Base-by-base conservation (phyloP, 2,113 vertebrate genomes). In the Amphilophus citrinellus region DNA sequence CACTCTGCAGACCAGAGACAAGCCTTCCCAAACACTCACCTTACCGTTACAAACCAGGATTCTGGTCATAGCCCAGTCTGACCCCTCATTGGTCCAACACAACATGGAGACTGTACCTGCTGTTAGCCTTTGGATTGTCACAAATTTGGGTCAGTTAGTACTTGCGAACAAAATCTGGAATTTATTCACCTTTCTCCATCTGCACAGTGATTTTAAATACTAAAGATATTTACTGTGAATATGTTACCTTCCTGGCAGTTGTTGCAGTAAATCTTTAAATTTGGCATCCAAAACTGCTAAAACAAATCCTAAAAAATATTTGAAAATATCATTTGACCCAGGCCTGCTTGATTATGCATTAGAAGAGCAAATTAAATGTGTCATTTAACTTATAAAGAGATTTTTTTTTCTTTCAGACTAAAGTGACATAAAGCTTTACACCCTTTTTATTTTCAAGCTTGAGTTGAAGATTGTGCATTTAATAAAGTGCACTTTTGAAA, bases 1-100 rank as follows among this genome's bases (percentile, higher is more conserved):
- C 98, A 0, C 97, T 99, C 88, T 98, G 98, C 94, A 97, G 96
- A 94, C 96, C 97, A 0, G 97, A 97, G 89, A 89, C 95, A 92
- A 96, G 94, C 88, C 92, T 95, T 81, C 95, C 96, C 80, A 97
- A 97, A 95, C 92, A 96, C 91, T 94, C 97, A 42, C 91, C 96
- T 35, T 97, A 96, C 83, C 96, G 96, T 92, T 95, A 97, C 92
- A 97, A 97, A 92, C 96, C 97, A 63, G 97, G 97, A 80, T 98
- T 97, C 95, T 98, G 97, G 97, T 97, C 97, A 89, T 98, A 96
- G 96, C 78, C 81, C 15, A 1, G 30, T 44, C 59, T 15, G 6
- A 32, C 56, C 13, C 50, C 39, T 56, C 71, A 75, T 20, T 5
- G 14, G 20, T 59, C 60, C 80, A 37, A 73, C 58, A 60, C 42